Base-by-base conservation (phyloP, 2,113 vertebrate species). In the Bothrops jararaca region DNA sequence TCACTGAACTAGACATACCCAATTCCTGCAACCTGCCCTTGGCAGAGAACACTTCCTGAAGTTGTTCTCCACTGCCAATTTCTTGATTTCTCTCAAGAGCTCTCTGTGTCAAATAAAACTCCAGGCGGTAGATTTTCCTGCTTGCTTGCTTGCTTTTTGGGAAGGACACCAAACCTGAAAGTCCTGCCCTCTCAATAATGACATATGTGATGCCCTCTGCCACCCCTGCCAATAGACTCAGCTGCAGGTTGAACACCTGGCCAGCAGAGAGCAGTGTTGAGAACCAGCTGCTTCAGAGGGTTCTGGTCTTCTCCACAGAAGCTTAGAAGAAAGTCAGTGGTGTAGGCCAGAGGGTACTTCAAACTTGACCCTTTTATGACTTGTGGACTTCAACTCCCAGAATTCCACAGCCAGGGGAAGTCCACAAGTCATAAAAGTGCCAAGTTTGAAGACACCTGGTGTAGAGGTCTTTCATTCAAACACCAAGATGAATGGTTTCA, bases 191-290 rank as follows among this genome's bases (percentile, higher is more conserved):
- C 13, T 2, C 91, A 64, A 69, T 34, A 39, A 8, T n/a, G 8
- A 20, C 87, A 4, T 0, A 26, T 42, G 3, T 39, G 57, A 54
- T 54, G 54, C 24, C 58, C 90, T 50, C 34, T 48, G 20, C 56
- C 74, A n/a, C 48, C 23, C 22, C 60, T 15, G 13, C 4, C 64
- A 53, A 11, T 48, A 18, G 5, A 34, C 74, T 23, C 45, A 22
- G 5, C 56, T 10, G 53, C 20, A 91, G 26, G n/a, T 50, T 10
- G 64, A 91, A 86, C 18, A 45, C 80, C 52, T 92, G 90, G 92
- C 96, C 97, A 96, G 96, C 95, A 97, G 97, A 96, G 97, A 95
- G 97, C 96, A 97, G 93, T 95, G 88, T 95, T 26, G 95, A 95
- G 92, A 5, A 45, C 45, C 3, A 96, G 92, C 96, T 95, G 95